These are phyloP conservation scores for Psilopsiagon aymara DNA, from an alignment of 2,113 vertebrate genomes.

Conservation along the genomic window DNA sequence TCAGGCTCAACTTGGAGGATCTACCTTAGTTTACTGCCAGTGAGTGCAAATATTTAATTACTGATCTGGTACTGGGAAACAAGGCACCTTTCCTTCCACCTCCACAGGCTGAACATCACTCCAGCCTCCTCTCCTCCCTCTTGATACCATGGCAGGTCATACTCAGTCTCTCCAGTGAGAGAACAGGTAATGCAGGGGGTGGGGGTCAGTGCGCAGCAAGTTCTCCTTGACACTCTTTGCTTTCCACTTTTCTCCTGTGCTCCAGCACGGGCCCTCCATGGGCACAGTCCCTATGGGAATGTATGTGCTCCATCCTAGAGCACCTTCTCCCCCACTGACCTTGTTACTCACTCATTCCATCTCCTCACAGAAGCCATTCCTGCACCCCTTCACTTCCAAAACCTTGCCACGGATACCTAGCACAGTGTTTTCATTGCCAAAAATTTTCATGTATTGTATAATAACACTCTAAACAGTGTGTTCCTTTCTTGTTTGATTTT, in stretches of 20 bases:
- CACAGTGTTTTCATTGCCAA: background rate
- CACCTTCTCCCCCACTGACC: background rate
- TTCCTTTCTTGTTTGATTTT: background rate
- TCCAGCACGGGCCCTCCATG: fast-evolving
- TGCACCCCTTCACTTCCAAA: background rate
- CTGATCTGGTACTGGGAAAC: background rate
- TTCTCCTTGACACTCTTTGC: background rate
- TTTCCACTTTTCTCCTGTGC: background rate
- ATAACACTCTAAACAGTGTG: background rate
- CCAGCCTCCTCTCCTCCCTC: background rate
- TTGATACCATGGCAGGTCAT: background rate
- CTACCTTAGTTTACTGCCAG: background rate
- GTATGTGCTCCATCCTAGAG: background rate
- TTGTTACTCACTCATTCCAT: fast-evolving
- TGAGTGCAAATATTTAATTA: background rate
- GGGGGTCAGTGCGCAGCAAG: fast-evolving
- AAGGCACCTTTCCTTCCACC: background rate
- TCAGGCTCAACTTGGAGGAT: background rate
- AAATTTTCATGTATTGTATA: background rate
- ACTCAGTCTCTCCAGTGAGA: background rate
- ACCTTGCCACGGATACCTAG: background rate
- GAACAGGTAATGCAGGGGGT: background rate
- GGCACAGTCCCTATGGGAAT: background rate
- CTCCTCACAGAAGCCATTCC: background rate
- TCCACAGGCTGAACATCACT: background rate